Percentiles rank a stretch among this genome's conserved stretches.
These are phyloP conservation scores for Drosophila simulans DNA, from an alignment of 1,140 invertebrate genomes.

Conservation along the genomic window DNA sequence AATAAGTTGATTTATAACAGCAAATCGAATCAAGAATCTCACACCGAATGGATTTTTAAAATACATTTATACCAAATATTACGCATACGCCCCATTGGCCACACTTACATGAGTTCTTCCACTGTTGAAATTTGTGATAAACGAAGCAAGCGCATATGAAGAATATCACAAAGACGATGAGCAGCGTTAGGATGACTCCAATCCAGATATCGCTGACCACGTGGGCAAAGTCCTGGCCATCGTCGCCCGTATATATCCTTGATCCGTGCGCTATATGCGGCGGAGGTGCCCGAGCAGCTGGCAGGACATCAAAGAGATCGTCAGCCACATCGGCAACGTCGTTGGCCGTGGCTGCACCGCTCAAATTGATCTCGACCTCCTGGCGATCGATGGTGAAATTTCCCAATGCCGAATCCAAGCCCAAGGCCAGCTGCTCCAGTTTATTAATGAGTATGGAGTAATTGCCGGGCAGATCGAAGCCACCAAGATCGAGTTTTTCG, in stretches of 20 bases:
- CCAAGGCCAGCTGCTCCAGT: conserved; percentile 78
- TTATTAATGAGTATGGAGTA: conserved; percentile 84
- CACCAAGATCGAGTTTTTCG: conserved; percentile 67
- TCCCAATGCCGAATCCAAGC: conserved; percentile 71
- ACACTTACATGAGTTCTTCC: conserved; percentile 88
- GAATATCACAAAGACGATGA: conserved; percentile 87
- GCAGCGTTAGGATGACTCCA: conserved; percentile 87
- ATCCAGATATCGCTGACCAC: conserved; percentile 87
- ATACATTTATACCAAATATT: neutral
- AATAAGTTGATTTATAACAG: too few relatives aligned
- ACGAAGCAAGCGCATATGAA: conserved; percentile 87
- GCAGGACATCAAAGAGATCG: conserved; percentile 61
- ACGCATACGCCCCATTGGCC: conserved; percentile 37
- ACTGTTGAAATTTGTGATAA: conserved; percentile 88
- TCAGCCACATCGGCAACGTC: conserved; percentile 66
- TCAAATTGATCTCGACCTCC: conserved; percentile 74
- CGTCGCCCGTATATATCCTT: conserved; percentile 66
- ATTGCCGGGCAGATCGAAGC: conserved; percentile 79
- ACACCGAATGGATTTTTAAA: too few relatives aligned
- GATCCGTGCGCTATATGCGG: conserved; percentile 60
- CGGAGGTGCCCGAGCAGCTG: conserved; percentile 60
- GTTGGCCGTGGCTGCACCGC: conserved; percentile 54
- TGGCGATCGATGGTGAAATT: conserved; percentile 79
- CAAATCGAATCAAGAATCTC: too few relatives aligned
- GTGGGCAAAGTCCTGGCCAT: conserved; percentile 76